Percentiles rank a stretch among this genome's conserved stretches.
phyloP scores from a whole-genome alignment of 1,140 invertebrate genomes.

The Aphelinus certus region DNA sequence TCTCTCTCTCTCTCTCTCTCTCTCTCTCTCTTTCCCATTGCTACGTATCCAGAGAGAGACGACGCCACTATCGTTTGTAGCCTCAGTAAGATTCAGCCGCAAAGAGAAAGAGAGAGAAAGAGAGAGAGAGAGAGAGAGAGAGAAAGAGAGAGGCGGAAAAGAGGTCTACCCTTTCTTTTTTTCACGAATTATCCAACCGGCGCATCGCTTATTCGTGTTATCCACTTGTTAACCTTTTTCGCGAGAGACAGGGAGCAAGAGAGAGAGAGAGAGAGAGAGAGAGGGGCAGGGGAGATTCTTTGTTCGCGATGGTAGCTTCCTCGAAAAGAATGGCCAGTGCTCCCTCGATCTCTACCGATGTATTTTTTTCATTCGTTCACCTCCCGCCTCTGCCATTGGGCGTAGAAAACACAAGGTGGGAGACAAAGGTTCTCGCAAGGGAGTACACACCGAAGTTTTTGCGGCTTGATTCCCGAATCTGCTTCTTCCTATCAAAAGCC shows the following conservation, averaged over 20 bases:
- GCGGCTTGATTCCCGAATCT: slow-evolving; percentile 1
- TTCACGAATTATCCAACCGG: slow-evolving; percentile 53
- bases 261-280: too few species aligned
- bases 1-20: neutral
- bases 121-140: slow-evolving; percentile 1
- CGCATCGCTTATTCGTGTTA: slow-evolving; percentile 59
- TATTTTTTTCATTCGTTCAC: neutral
- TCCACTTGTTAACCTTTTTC: slow-evolving; percentile 37
- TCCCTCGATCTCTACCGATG: neutral
- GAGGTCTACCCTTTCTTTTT: slow-evolving; percentile 41
- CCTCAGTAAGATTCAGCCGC: too few species aligned
- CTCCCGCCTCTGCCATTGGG: neutral
- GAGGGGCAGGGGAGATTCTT: slow-evolving; percentile 52
- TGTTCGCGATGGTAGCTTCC: slow-evolving; percentile 54
- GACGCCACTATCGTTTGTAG: neutral
- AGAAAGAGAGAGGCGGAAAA: slow-evolving; percentile 1
- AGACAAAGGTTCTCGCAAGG: neutral
- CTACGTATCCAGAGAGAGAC: neutral
- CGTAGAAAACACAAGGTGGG: neutral
- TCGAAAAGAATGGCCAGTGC: slow-evolving; percentile 48
- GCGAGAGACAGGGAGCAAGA: too few species aligned
- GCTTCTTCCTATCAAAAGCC: neutral
- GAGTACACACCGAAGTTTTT: slow-evolving; percentile 4
- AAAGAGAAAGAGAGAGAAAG: neutral
- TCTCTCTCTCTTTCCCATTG: neutral